These are phyloP conservation scores for Halyomorpha halys DNA, from an alignment of 1,140 invertebrate species.

Conservation along the genomic window DNA sequence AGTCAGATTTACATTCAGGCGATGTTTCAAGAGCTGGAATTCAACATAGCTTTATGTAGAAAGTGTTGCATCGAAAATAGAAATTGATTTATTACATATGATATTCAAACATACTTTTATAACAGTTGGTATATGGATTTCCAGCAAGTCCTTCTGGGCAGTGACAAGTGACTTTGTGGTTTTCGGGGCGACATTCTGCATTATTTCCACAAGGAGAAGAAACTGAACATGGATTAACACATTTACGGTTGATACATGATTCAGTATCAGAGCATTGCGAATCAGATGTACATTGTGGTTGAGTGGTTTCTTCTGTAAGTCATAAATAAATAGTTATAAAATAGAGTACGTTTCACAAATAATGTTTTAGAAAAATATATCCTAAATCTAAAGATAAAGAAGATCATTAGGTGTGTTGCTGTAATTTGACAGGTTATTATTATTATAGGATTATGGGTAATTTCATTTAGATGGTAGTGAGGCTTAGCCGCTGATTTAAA, in stretches of 20 bases:
- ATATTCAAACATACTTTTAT: slow-evolving; percentile 42
- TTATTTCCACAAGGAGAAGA: slow-evolving; percentile 64
- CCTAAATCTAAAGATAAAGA: background rate
- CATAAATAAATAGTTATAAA: background rate
- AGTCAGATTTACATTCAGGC: slow-evolving; percentile 54
- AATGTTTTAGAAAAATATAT: background rate
- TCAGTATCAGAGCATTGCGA: slow-evolving; percentile 59
- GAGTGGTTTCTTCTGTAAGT: slow-evolving; percentile 37
- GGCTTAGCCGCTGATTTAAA: slow-evolving; percentile 3
- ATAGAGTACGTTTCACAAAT: too few relatives aligned
- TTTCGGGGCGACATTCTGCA: slow-evolving; percentile 62
- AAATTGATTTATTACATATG: too few relatives aligned
- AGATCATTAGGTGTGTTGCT: slow-evolving; percentile 7
- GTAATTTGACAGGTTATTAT: slow-evolving; percentile 6
- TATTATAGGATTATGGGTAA: background rate
- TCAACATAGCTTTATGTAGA: too few relatives aligned
- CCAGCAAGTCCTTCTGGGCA: slow-evolving; percentile 65
- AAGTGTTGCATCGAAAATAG: too few relatives aligned
- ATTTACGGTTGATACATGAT: slow-evolving; percentile 59
- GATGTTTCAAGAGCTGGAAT: background rate
- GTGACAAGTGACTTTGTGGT: slow-evolving; percentile 64
- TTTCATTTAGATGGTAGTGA: background rate
- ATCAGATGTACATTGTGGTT: slow-evolving; percentile 55
- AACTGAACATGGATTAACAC: slow-evolving; percentile 64
- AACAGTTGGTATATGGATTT: slow-evolving; percentile 70